These are phyloP conservation scores for Eugnorisma glareosa DNA, from an alignment of 2,888 invertebrate genomes.

Conservation along the genomic window DNA sequence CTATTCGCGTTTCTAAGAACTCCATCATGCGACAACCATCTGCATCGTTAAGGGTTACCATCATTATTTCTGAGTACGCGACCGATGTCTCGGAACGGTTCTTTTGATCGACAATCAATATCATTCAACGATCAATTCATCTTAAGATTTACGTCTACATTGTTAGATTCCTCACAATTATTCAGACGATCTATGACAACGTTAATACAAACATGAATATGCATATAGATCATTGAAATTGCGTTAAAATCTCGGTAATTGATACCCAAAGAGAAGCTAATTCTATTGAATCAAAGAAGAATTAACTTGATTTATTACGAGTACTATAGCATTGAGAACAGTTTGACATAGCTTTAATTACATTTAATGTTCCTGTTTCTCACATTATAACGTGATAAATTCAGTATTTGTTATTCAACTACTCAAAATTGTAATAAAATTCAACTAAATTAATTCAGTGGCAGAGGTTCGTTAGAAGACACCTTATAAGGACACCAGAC, in stretches of 20 bases:
- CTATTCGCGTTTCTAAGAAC: conserved; percentile 72
- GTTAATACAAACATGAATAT: conserved; percentile 64
- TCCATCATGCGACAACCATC: conserved; percentile 74
- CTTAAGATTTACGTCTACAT: conserved; percentile 84
- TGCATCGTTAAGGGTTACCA: conserved; percentile 79
- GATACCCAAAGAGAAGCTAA: conserved; percentile 19
- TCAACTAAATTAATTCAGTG: conserved; percentile 65
- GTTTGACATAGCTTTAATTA: conserved; percentile 12
- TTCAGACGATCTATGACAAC: conserved; percentile 72
- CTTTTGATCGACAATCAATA: conserved; percentile 86
- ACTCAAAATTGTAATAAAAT: conserved; percentile 67
- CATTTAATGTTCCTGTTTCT: conserved; percentile 39
- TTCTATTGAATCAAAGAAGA: not conserved
- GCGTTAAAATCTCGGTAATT: conserved; percentile 30
- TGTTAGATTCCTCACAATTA: conserved; percentile 83
- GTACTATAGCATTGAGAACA: conserved; percentile 7
- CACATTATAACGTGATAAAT: conserved; percentile 47
- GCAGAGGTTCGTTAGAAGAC: conserved; percentile 71
- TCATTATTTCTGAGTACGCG: conserved; percentile 78
- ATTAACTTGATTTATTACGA: conserved; percentile 13
- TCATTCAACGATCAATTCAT: conserved; percentile 82
- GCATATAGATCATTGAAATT: conserved; percentile 43
- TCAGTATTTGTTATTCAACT: conserved; percentile 52
- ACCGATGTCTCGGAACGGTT: conserved; percentile 78
- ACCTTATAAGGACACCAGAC: conserved; percentile 75